phyloP scores from a whole-genome alignment of 1,140 invertebrate genomes.

The Melanaphis sacchari region DNA sequence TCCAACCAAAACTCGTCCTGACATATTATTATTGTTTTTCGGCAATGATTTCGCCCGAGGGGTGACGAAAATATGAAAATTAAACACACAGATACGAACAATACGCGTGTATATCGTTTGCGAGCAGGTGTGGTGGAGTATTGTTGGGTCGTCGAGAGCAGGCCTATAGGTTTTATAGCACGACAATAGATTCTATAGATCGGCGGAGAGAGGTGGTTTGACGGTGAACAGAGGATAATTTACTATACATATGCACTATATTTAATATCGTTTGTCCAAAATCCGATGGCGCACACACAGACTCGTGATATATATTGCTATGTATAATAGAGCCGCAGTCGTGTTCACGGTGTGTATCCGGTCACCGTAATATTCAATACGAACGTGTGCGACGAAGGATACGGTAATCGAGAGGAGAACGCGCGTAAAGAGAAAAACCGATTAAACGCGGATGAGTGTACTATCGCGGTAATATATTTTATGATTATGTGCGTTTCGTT shows the following conservation, averaged over 20 bases:
- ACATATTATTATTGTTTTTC: constrained; percentile 7
- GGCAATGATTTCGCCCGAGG: neutral
- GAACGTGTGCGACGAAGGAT: no score
- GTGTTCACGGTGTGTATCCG: neutral
- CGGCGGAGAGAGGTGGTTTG: neutral
- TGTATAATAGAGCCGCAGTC: neutral
- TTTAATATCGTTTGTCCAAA: neutral
- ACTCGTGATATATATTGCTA: neutral
- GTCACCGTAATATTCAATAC: neutral
- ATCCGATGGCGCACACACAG: neutral
- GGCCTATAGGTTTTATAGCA: neutral
- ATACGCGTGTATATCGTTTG: neutral
- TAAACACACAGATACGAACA: neutral
- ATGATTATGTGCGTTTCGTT: neutral
- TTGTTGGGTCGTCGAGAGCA: neutral
- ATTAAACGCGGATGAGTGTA: neutral
- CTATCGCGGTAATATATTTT: neutral
- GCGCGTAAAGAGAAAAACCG: neutral
- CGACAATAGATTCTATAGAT: neutral
- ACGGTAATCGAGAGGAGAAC: neutral
- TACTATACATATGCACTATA: neutral
- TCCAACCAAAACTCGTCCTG: neutral
- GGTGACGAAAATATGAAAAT: constrained; percentile 22
- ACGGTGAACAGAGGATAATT: neutral
- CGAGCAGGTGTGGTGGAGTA: neutral